Base-by-base conservation (phyloP, 2,797 vertebrate species). In the Sebastes oblongus region DNA sequence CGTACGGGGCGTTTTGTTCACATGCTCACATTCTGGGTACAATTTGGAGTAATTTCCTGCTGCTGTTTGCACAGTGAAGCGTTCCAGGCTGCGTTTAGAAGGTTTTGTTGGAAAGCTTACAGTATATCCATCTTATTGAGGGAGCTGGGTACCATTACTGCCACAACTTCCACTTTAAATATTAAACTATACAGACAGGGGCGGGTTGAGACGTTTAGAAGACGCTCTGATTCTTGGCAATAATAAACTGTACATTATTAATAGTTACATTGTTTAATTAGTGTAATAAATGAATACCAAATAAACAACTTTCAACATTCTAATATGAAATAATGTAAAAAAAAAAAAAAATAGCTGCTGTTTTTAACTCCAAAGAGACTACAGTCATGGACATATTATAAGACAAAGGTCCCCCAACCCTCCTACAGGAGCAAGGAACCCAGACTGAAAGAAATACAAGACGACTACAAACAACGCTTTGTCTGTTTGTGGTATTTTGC, bases 11-110 rank as follows among this genome's bases (percentile, higher is more conserved):
- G 68, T 80, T 77, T 81, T 61, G 52, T 62, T 75, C 81, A 80
- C 66, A 78, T 83, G 16, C 81, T 88, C 82, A 77, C 75, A 86
- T 90, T 90, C 83, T 86, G 89, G 67, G 78, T 83, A 85, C 83
- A 90, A 92, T 93, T 91, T 91, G 71, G 65, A 84, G 82, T 78
- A 62, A 93, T 94, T 94, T 92, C 89, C 91, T 93, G 83, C 84
- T 71, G 81, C 84, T 91, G 88, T 91, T 92, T 93, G 80, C 78
- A 80, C 76, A 88, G 86, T 67, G 75, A 73, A 83, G 73, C 5
- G 80, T 87, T 91, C 77, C 83, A 68, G 91, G 91, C 79, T 81
- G 80, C 62, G 20, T 86, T 89, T 64, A 75, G 69, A 89, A 75
- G 75, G 71, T 75, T 85, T 83, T 77, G 73, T 73, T 79, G 77